These are phyloP conservation scores for Drosophila aff. DNA, from an alignment of 1,140 invertebrate species.

Conservation along the genomic window DNA sequence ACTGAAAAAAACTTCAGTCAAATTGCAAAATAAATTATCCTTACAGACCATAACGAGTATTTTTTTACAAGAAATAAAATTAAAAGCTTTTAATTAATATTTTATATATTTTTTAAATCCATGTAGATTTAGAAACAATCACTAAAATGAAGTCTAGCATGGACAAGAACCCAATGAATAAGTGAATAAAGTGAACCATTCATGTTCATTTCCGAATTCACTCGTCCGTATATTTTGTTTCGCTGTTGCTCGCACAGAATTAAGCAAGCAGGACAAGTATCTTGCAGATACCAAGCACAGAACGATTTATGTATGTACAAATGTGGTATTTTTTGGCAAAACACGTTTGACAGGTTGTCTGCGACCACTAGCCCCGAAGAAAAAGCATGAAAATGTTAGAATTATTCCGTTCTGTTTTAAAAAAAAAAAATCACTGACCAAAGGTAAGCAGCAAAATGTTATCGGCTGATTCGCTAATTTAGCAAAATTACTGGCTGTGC, in stretches of 20 bases:
- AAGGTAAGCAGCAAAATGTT: conserved; percentile 51
- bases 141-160: not conserved
- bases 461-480: conserved; percentile 9
- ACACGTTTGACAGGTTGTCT: conserved; percentile 63
- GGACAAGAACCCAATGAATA: not conserved
- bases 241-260: not conserved
- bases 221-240: not conserved
- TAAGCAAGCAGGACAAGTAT: conserved; percentile 3
- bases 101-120: too few species aligned
- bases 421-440: conserved; percentile 52
- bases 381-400: conserved; percentile 12
- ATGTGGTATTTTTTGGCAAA: conserved; percentile 48
- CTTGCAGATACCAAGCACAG: conserved; percentile 14
- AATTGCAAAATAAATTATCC: too few species aligned
- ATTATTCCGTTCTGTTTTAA: conserved; percentile 4
- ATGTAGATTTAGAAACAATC: too few species aligned
- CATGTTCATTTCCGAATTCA: not conserved
- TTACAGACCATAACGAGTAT: too few species aligned
- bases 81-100: too few species aligned
- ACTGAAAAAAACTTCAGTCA: too few species aligned
- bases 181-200: not conserved
- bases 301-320: not conserved
- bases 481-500: conserved; percentile 11
- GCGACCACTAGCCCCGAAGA: not conserved
- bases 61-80: too few species aligned